Percentiles rank a stretch among this genome's conserved stretches.
Evolutionary conservation across 2,888 invertebrate genomes (phyloP).

Genomic region (Calliopum simillimum): DNA sequence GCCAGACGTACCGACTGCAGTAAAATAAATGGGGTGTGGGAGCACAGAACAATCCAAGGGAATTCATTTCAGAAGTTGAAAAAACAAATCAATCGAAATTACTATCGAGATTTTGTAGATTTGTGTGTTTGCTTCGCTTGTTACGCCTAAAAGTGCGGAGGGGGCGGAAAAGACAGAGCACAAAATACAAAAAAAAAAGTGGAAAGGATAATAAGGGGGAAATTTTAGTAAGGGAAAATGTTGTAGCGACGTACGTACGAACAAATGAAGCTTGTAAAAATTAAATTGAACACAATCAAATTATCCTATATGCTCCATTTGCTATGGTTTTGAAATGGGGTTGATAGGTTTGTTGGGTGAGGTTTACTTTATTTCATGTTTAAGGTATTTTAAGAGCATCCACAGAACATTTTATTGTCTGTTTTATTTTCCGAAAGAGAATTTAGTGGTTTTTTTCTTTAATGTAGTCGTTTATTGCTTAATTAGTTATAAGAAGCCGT

Average conservation of each 20-base stretch:
- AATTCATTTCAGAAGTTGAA: slow-evolving; percentile 17
- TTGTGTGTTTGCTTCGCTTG: slow-evolving; percentile 27
- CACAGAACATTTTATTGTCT: too few relatives aligned
- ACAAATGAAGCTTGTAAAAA: slow-evolving; percentile 67
- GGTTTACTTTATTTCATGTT: background rate
- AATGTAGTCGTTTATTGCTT: too few relatives aligned
- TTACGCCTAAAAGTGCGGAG: slow-evolving; percentile 36
- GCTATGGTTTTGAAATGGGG: slow-evolving; percentile 19
- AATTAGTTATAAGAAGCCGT: too few relatives aligned
- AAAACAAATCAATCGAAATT: slow-evolving; percentile 36
- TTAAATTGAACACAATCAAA: slow-evolving; percentile 68
- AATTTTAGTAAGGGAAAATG: background rate
- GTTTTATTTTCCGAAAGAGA: too few relatives aligned
- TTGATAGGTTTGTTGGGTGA: slow-evolving; percentile 14
- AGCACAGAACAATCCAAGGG: slow-evolving; percentile 37
- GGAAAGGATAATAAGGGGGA: too few relatives aligned
- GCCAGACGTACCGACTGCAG: slow-evolving; percentile 41
- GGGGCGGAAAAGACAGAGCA: background rate
- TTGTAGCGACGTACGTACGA: slow-evolving; percentile 26
- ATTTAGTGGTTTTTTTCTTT: too few relatives aligned
- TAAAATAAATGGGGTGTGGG: slow-evolving; percentile 32
- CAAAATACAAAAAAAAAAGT: too few relatives aligned
- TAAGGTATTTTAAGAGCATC: background rate
- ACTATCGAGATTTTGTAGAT: slow-evolving; percentile 30
- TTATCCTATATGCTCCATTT: slow-evolving; percentile 62